A percentile compares a stretch with the other conserved stretches of the same genome.
Conservation (phyloP, 64 coral and sea anemone species). For the Trachythela sp. region DNA sequence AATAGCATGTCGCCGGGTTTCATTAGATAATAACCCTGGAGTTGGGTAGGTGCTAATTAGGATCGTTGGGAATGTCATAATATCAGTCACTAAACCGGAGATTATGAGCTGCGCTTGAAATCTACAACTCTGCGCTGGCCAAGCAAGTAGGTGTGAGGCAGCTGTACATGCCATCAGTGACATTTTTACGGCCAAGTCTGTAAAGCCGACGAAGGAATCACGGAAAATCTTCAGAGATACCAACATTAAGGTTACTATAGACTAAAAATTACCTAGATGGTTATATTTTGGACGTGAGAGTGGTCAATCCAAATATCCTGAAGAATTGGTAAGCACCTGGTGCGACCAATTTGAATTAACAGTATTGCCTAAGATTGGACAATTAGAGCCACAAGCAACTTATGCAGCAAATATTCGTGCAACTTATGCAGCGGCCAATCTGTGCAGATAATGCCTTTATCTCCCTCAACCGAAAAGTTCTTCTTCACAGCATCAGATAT, state of each 20-base stretch:
- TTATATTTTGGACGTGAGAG: too few relatives aligned
- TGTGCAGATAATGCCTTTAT: conserved; percentile 63
- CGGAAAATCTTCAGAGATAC: conserved; percentile 40
- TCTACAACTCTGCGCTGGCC: conserved; percentile 60
- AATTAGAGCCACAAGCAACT: conserved; percentile 52
- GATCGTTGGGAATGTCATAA: conserved; percentile 42
- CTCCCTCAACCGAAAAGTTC: conserved; percentile 41
- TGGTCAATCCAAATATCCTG: too few relatives aligned
- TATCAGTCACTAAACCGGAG: conserved; percentile 57
- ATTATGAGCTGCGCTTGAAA: conserved; percentile 53
- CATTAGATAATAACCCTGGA: conserved; percentile 30
- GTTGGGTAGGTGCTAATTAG: conserved; percentile 27
- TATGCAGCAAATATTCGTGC: conserved; percentile 59
- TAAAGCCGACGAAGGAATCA: conserved; percentile 31
- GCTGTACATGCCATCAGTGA: conserved; percentile 53
- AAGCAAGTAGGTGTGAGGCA: conserved; percentile 52
- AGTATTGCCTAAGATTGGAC: conserved; percentile 30
- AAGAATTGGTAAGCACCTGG: too few relatives aligned
- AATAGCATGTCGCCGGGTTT: conserved; percentile 20
- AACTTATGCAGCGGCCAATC: conserved; percentile 37
- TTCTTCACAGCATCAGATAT: conserved; percentile 50
- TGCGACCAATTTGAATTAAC: conserved; percentile 41
- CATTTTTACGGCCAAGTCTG: conserved; percentile 40
- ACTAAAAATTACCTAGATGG: too few relatives aligned
- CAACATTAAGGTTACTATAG: conserved; percentile 51